phyloP scores from a whole-genome alignment of 2,888 invertebrate genomes.

The Ophonus ardosiacus region DNA sequence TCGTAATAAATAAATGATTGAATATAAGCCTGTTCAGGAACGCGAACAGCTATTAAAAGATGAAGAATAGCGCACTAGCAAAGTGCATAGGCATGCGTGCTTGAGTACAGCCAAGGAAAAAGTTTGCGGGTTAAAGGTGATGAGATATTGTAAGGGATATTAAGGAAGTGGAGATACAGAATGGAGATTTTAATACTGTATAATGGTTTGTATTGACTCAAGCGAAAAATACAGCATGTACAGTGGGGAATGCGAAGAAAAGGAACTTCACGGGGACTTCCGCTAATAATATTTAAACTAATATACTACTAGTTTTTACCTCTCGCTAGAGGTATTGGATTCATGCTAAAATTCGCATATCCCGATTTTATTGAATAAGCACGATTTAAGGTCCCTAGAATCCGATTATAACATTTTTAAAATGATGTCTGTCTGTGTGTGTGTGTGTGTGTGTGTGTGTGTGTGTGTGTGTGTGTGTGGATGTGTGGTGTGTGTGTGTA shows the following conservation, averaged over 20 bases:
- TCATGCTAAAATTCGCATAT: too few species aligned
- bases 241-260: not conserved
- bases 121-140: conserved; percentile 11
- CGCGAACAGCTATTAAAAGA: conserved; percentile 26
- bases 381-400: too few species aligned
- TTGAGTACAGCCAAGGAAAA: not conserved
- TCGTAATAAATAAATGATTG: conserved; percentile 60
- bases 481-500: too few species aligned
- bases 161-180: not conserved
- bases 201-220: not conserved
- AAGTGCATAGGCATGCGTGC: not conserved
- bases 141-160: conserved; percentile 5
- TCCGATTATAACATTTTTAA: too few species aligned
- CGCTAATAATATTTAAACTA: too few species aligned
- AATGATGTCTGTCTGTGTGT: too few species aligned
- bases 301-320: too few species aligned
- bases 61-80: conserved; percentile 13
- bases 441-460: too few species aligned
- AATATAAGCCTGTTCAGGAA: conserved; percentile 22
- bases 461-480: too few species aligned
- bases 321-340: too few species aligned
- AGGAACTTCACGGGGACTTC: not conserved
- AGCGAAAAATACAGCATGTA: not conserved
- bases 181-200: not conserved
- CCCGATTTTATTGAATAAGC: too few species aligned